These are phyloP conservation scores for Euthynnus affinis DNA, from an alignment of 2,797 vertebrate genomes.

Conservation along the genomic window DNA sequence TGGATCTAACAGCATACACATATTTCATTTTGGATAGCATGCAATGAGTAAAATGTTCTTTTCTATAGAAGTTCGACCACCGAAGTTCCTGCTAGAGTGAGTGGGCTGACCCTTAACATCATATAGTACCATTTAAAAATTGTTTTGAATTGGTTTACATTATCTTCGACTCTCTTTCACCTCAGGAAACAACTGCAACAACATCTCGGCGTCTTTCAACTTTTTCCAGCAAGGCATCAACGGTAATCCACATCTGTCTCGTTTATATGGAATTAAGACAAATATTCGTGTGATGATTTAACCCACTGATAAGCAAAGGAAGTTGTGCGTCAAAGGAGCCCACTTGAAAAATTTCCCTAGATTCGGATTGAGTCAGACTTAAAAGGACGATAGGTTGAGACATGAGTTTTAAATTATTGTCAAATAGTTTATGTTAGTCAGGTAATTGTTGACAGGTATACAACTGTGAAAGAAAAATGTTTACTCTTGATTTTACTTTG, in stretches of 20 bases:
- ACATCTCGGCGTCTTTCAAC: background rate
- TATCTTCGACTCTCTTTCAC: background rate
- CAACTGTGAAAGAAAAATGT: too few relatives aligned
- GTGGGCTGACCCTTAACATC: background rate
- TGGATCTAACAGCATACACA: too few relatives aligned
- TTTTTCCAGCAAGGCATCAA: background rate
- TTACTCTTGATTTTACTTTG: too few relatives aligned
- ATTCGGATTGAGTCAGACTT: background rate
- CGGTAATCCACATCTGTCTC: background rate
- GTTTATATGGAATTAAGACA: too few relatives aligned
- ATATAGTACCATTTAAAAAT: fast-evolving
- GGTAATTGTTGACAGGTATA: too few relatives aligned
- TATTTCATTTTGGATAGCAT: background rate
- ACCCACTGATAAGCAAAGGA: background rate
- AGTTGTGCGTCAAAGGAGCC: background rate
- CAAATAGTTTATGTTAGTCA: too few relatives aligned
- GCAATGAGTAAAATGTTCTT: too few relatives aligned
- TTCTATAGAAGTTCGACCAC: background rate
- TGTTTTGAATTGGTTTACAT: background rate
- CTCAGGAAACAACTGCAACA: background rate
- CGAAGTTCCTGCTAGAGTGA: background rate
- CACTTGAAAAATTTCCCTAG: background rate
- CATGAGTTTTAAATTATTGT: too few relatives aligned
- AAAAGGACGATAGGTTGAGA: too few relatives aligned
- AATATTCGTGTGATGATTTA: fast-evolving